A percentile compares a stretch with the other conserved stretches of the same genome.
Conservation (phyloP, 2,888 invertebrate genomes). For the Therioaphis trifolii region DNA sequence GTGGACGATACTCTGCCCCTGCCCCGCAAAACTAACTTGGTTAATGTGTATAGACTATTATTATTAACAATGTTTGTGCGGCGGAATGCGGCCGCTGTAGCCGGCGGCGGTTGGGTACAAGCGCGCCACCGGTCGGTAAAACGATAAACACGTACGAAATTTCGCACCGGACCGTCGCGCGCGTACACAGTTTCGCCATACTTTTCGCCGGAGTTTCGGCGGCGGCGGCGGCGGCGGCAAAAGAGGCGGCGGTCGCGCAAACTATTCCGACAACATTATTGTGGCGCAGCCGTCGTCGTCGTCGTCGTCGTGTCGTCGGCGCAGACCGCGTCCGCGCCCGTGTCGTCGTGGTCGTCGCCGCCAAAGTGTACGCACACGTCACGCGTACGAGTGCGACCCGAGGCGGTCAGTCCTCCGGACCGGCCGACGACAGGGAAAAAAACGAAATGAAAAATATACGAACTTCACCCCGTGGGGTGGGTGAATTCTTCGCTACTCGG, state of each 20-base stretch:
- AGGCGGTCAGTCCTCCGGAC: too few relatives aligned
- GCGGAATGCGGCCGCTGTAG: background rate
- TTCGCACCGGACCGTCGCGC: conserved; percentile 21
- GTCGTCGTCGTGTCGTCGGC: too few relatives aligned
- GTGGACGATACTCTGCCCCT: background rate
- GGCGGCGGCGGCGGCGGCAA: background rate
- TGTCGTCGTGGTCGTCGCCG: too few relatives aligned
- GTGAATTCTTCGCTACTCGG: too few relatives aligned
- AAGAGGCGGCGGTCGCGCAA: background rate
- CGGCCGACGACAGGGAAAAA: too few relatives aligned
- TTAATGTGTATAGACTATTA: too few relatives aligned
- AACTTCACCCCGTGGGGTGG: too few relatives aligned
- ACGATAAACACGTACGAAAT: background rate
- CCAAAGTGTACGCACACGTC: too few relatives aligned
- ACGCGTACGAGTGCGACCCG: too few relatives aligned
- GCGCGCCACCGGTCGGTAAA: background rate
- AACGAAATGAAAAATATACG: too few relatives aligned
- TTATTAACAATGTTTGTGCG: conserved; percentile 45
- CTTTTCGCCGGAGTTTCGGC: conserved; percentile 23
- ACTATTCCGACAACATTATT: conserved; percentile 32
- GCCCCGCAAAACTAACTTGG: conserved; percentile 21
- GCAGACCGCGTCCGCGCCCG: too few relatives aligned
- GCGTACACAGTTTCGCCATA: conserved; percentile 32
- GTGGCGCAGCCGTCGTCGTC: background rate
- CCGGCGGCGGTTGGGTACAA: background rate